Conservation (phyloP, 1,140 invertebrate genomes). For the Cepaea nemoralis region DNA sequence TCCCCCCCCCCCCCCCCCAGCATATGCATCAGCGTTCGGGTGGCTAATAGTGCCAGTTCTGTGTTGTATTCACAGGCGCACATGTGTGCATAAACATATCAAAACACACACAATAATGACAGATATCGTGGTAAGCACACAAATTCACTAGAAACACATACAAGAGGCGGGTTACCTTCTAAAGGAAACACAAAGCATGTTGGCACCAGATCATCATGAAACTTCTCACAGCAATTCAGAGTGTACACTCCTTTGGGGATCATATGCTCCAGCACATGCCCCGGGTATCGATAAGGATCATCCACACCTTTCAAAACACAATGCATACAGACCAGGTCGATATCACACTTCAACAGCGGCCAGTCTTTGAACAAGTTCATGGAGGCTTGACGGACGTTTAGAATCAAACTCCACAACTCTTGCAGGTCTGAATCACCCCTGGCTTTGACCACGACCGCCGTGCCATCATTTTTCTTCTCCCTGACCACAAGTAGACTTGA, state of each 20-base stretch:
- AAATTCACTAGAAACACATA: background rate
- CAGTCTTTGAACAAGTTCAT: constrained; percentile 61
- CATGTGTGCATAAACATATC: no score
- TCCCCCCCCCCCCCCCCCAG: no score
- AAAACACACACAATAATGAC: background rate
- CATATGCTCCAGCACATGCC: constrained; percentile 56
- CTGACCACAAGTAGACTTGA: constrained; percentile 55
- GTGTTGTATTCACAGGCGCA: no score
- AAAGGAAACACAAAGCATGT: constrained; percentile 62
- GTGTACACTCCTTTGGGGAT: constrained; percentile 57
- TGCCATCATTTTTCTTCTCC: constrained; percentile 44
- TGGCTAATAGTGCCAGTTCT: no score
- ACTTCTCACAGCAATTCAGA: constrained; percentile 53
- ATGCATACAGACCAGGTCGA: constrained; percentile 59
- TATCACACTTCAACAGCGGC: constrained; percentile 60
- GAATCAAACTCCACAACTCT: constrained; percentile 63
- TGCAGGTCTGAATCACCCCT: constrained; percentile 58
- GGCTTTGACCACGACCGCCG: constrained; percentile 53
- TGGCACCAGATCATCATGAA: constrained; percentile 52
- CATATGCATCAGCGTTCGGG: no score
- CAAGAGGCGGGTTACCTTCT: constrained; percentile 47
- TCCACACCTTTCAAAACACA: constrained; percentile 55
- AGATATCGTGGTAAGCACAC: no score
- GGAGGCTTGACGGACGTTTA: constrained; percentile 53
- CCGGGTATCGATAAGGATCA: constrained; percentile 56